These are phyloP conservation scores for Tethea ocularis DNA, from an alignment of 2,888 invertebrate genomes.

Conservation along the genomic window DNA sequence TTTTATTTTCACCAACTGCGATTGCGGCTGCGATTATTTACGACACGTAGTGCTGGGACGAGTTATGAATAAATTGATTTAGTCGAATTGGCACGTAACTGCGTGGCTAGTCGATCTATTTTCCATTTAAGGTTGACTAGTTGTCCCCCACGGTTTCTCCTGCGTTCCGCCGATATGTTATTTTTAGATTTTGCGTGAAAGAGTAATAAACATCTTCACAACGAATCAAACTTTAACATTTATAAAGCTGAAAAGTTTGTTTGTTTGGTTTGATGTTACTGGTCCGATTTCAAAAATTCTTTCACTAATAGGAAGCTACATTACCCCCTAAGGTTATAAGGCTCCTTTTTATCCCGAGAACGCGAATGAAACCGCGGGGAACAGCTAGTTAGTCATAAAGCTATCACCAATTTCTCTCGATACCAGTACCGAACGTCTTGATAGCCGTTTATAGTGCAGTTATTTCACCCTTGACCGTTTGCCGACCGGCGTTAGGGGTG, in stretches of 20 bases:
- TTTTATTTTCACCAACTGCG: conserved; percentile 32
- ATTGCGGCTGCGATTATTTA: conserved; percentile 33
- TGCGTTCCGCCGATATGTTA: no score
- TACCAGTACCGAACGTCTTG: not conserved
- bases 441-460: not conserved
- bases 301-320: no score
- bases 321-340: no score
- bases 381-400: not conserved
- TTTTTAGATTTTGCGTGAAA: no score
- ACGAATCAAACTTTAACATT: no score
- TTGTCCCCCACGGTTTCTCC: no score
- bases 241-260: no score
- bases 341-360: no score
- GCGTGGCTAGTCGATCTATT: not conserved
- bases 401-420: not conserved
- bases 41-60: conserved; percentile 21
- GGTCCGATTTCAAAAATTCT: not conserved
- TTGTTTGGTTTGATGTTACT: no score
- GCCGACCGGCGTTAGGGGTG: conserved; percentile 18
- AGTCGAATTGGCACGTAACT: not conserved
- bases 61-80: not conserved
- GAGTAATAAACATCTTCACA: no score
- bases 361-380: no score
- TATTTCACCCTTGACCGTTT: conserved; percentile 39
- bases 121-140: no score